Percentiles rank a stretch among this genome's conserved stretches.
phyloP scores from a whole-genome alignment of 2,797 vertebrate species.

The Lepidocolaptes lacrymiger region DNA sequence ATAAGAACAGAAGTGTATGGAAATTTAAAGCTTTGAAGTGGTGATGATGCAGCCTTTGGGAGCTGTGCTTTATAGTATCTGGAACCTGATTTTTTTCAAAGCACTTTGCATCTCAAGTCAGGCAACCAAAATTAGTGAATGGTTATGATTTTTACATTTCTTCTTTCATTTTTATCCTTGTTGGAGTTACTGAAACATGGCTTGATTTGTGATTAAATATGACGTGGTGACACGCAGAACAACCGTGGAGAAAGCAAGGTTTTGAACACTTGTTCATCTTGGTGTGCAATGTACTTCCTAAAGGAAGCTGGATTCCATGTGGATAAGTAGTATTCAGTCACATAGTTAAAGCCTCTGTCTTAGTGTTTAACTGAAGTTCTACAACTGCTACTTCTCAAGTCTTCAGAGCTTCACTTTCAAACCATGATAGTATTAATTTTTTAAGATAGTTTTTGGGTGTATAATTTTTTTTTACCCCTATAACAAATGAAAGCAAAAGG shows the following conservation, averaged over 20 bases:
- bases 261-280: neutral
- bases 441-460: neutral
- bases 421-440: neutral
- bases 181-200: neutral
- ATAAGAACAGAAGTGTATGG: neutral
- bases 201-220: neutral
- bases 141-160: neutral
- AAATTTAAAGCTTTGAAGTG: constrained; percentile 43
- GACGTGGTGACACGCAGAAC: neutral
- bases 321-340: neutral
- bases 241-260: neutral
- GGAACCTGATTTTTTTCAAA: neutral
- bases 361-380: neutral
- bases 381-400: neutral
- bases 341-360: neutral
- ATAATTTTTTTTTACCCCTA: neutral
- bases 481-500: neutral
- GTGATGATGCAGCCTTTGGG: neutral
- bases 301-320: neutral
- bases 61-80: neutral
- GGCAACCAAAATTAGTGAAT: neutral
- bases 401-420: neutral
- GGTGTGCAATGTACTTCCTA: neutral
- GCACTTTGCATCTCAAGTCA: neutral
- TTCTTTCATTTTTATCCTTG: neutral